Conservation (phyloP, 1,140 invertebrate genomes). For the Scaptomyza graminum region DNA sequence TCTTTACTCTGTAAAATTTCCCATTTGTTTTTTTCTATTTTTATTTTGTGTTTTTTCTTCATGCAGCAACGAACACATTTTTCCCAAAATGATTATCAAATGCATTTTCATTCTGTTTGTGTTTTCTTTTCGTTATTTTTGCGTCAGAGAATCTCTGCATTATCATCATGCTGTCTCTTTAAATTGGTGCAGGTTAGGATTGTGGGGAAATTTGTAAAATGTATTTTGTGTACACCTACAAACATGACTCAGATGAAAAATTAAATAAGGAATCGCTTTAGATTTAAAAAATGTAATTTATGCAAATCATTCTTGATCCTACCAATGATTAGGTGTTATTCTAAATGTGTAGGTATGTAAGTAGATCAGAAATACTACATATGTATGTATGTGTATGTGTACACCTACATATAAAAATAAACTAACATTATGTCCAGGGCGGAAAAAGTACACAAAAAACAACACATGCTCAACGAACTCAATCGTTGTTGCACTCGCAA, state of each 20-base stretch:
- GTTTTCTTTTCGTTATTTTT: constrained; percentile 12
- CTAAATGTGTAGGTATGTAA: not conserved
- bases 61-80: not conserved
- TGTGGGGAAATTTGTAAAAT: constrained; percentile 25
- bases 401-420: constrained; percentile 10
- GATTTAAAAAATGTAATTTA: not conserved
- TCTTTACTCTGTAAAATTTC: constrained; percentile 40
- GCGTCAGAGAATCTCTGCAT: constrained; percentile 6
- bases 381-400: not conserved
- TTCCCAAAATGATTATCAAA: constrained; percentile 55
- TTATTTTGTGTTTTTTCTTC: constrained; percentile 1
- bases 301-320: not conserved
- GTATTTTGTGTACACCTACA: constrained; percentile 3
- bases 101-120: constrained; percentile 32
- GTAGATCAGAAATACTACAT: not conserved
- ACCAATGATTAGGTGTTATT: not conserved
- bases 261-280: not conserved
- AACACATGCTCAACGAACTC: constrained; percentile 9
- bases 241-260: constrained; percentile 8
- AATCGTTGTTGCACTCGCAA: constrained; percentile 20
- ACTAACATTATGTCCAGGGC: constrained; percentile 5
- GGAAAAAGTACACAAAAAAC: constrained; percentile 1
- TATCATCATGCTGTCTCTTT: constrained; percentile 23
- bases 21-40: constrained; percentile 25
- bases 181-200: constrained; percentile 75